Evolutionary conservation across 2,797 vertebrate species (phyloP).

Genomic region (Sorex maritimensis): DNA sequence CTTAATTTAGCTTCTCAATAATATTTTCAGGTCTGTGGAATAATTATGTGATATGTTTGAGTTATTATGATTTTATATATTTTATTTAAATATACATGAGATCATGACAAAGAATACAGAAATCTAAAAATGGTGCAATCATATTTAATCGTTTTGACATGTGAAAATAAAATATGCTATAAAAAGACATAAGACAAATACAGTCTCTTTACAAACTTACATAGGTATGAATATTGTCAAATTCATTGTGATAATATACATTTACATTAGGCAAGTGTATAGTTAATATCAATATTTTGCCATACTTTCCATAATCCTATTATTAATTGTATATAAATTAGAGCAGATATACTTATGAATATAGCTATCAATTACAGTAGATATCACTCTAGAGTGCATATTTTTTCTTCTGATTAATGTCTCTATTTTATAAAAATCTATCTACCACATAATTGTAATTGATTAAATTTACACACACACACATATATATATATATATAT

Average conservation of each 20-base stretch:
- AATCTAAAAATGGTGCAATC: background rate
- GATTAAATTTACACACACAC: background rate
- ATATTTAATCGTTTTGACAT: background rate
- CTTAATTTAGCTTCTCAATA: background rate
- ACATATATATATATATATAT: too few species aligned
- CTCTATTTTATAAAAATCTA: background rate
- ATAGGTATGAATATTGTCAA: too few species aligned
- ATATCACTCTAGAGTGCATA: background rate
- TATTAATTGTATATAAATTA: background rate
- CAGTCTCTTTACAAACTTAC: background rate
- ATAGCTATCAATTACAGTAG: background rate
- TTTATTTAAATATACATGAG: background rate
- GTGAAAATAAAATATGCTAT: background rate
- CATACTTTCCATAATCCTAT: background rate
- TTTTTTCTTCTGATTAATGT: background rate
- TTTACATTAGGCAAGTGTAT: background rate
- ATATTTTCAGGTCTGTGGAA: background rate
- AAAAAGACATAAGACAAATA: background rate
- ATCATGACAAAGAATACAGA: background rate
- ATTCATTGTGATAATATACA: background rate
- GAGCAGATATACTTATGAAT: background rate
- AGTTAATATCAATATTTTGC: background rate
- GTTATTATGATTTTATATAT: background rate
- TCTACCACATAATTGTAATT: background rate
- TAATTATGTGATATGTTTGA: background rate